These are phyloP conservation scores for Halcyon badia DNA, from an alignment of 2,797 vertebrate species.

Conservation along the genomic window DNA sequence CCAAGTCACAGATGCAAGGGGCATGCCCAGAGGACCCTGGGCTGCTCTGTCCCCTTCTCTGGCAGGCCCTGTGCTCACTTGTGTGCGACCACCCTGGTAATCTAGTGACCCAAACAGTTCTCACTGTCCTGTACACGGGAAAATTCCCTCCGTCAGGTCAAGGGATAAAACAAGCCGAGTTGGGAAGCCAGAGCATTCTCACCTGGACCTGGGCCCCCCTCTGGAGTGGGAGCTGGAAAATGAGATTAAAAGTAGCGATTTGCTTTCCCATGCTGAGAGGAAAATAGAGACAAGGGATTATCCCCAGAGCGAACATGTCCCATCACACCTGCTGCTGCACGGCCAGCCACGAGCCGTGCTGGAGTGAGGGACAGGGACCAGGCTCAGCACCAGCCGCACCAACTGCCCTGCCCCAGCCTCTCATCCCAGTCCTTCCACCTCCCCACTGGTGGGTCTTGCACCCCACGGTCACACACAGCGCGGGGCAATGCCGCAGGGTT, in stretches of 20 bases:
- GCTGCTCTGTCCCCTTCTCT: neutral
- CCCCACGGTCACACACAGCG: rapidly evolving
- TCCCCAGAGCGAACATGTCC: neutral
- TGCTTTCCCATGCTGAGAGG: constrained; percentile 65
- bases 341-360: neutral
- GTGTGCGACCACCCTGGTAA: rapidly evolving
- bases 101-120: neutral
- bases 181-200: neutral
- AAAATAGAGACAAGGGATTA: constrained; percentile 74
- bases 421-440: neutral
- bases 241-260: constrained; percentile 65
- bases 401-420: neutral
- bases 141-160: neutral
- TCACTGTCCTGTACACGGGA: rapidly evolving
- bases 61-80: rapidly evolving
- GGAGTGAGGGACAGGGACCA: neutral
- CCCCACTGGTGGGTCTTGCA: rapidly evolving
- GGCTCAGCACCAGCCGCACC: neutral
- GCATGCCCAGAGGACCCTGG: rapidly evolving
- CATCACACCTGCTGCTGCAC: neutral
- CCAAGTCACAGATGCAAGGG: rapidly evolving
- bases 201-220: constrained; percentile 22
- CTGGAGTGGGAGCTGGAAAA: constrained; percentile 48
- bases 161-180: neutral
- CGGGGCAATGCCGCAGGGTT: rapidly evolving